phyloP scores from a whole-genome alignment of 2,797 vertebrate species.

The Xiphorhynchus erythropygius region DNA sequence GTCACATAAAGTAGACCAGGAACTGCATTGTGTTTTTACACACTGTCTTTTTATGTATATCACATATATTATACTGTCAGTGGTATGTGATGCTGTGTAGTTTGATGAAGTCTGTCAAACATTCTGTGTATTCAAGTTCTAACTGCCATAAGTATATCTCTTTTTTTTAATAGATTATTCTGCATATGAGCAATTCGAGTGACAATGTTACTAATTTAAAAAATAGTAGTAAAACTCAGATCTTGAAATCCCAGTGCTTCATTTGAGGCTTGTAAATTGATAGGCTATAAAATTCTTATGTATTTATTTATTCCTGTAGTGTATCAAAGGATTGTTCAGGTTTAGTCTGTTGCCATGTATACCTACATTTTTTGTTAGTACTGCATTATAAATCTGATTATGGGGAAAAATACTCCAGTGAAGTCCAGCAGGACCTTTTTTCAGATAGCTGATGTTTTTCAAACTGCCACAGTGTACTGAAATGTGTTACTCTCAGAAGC shows the following conservation, averaged over 20 bases:
- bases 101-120: constrained; percentile 15
- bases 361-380: background rate
- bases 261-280: background rate
- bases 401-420: background rate
- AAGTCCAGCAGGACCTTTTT: constrained; percentile 6
- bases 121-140: background rate
- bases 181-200: background rate
- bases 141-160: background rate
- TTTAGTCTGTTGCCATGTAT: background rate
- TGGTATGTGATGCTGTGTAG: background rate
- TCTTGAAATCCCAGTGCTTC: background rate
- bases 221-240: background rate
- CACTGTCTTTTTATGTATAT: background rate
- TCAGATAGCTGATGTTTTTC: constrained; percentile 10
- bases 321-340: background rate
- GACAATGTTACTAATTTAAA: background rate
- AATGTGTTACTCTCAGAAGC: background rate
- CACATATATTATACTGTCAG: background rate
- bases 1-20: background rate
- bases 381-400: constrained; percentile 1
- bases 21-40: background rate
- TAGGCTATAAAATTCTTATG: background rate
- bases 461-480: background rate
- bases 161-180: background rate
- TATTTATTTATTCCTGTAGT: background rate